Evolutionary conservation across 1,140 invertebrate species (phyloP), one percentile per base, ranked within the genome.

Genomic region (Heliconius nattereri): DNA sequence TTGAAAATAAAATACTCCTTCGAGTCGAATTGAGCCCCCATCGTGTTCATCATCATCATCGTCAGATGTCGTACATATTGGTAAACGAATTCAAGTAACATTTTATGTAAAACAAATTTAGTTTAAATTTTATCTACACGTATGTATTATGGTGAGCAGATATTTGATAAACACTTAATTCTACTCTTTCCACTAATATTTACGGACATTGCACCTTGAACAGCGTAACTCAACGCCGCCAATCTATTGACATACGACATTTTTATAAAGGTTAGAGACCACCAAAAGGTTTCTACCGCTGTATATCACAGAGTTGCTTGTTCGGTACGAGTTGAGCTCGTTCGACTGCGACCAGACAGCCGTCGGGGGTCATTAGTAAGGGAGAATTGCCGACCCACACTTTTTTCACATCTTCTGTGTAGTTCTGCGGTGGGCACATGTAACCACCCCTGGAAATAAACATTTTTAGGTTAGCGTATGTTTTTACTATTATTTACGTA

Each of bases 351-450:
- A 94, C 90, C 49, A 94, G 84, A 78, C 92, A 92, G 5, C 92
- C 92, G 0, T 89, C 90, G 0, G 92, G 91, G 0, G 91, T 85
- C n/a, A 94, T 89, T 20, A 94, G 84, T 2, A 94, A 85, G 0
- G 92, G 92, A 2, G 88, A 85, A 19, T 84, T 85, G 1, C 92
- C 92, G 16, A 92, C 90, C 92, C 92, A 93, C 54, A 93, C 91
- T 79, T 94, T 94, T 83, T 94, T 94, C 26, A 94, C 92, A 78
- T 94, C 92, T 20, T 91, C 90, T 0, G 86, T 71, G 37, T 83
- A 83, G 79, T 92, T 84, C 78, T 93, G 91, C 8, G 91, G 85
- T 19, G 92, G 90, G 2, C 89, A 91, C 84, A 92, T 92, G 85
- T 94, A 94, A 23, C 90, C 90, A 40, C 91, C 92, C 83, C 91